Evolutionary conservation across 1,140 invertebrate species (phyloP).

Genomic region (Euwallacea similis): DNA sequence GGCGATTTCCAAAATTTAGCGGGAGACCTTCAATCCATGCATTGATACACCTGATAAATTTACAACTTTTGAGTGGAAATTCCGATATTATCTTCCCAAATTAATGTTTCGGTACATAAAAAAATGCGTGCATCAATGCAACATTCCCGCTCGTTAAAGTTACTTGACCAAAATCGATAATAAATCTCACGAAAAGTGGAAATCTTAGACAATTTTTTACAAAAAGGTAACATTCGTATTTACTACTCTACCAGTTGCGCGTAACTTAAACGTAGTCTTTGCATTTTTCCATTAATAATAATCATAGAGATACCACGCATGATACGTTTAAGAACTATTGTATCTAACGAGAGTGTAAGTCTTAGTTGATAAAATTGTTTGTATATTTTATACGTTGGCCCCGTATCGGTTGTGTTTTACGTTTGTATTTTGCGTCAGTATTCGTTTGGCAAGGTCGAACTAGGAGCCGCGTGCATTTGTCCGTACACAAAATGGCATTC

Average conservation of each 20-base stretch:
- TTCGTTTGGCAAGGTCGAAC: slow-evolving; percentile 24
- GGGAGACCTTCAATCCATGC: too few relatives aligned
- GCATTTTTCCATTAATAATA: slow-evolving; percentile 24
- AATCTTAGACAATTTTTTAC: slow-evolving; percentile 13
- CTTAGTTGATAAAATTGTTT: slow-evolving; percentile 26
- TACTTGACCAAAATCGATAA: slow-evolving; percentile 25
- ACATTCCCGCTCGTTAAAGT: too few relatives aligned
- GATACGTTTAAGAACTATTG: slow-evolving; percentile 2
- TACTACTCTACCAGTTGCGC: slow-evolving; percentile 8
- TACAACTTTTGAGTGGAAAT: too few relatives aligned
- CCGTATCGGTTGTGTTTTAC: slow-evolving; percentile 15
- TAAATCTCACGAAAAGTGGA: neutral
- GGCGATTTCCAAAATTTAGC: neutral
- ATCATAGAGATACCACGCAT: slow-evolving; percentile 15
- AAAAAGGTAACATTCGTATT: neutral
- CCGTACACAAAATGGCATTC: slow-evolving; percentile 45
- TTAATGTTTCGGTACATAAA: too few relatives aligned
- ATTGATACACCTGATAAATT: too few relatives aligned
- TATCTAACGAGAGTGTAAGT: neutral
- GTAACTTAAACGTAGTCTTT: slow-evolving; percentile 19
- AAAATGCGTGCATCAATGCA: too few relatives aligned
- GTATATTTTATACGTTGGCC: slow-evolving; percentile 22
- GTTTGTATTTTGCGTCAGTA: slow-evolving; percentile 37
- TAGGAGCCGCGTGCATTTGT: slow-evolving; percentile 40
- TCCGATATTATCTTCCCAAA: too few relatives aligned